Conservation (phyloP, 2,113 vertebrate genomes). For the Melanerpes formicivorus region DNA sequence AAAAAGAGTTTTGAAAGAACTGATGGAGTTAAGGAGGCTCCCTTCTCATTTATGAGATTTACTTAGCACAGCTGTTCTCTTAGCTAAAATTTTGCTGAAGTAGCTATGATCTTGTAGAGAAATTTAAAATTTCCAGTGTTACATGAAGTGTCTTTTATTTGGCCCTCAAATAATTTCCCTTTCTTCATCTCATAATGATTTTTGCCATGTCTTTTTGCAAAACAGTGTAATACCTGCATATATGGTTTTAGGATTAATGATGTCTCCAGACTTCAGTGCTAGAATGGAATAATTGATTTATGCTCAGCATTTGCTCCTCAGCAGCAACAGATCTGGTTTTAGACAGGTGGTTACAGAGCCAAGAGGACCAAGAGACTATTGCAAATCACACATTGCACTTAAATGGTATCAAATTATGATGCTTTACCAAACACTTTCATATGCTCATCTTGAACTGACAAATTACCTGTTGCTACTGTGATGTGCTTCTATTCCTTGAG, state of each 20-base stretch:
- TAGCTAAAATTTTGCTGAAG: neutral
- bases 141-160: neutral
- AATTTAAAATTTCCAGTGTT: neutral
- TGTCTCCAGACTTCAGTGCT: neutral
- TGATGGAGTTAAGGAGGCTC: neutral
- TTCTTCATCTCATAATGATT: neutral
- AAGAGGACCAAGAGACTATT: neutral
- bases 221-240: neutral
- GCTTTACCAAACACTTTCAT: neutral
- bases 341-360: neutral
- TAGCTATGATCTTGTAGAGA: neutral
- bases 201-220: neutral
- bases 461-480: neutral
- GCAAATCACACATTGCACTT: neutral
- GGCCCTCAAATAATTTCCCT: neutral
- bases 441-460: neutral
- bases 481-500: neutral
- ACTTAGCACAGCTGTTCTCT: neutral
- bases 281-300: neutral
- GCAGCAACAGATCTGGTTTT: neutral
- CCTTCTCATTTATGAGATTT: neutral
- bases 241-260: neutral
- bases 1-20: neutral
- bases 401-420: neutral
- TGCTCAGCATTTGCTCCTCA: neutral